A percentile compares a stretch with the other conserved stretches of the same genome.
phyloP scores from a whole-genome alignment of 1,140 invertebrate genomes.

The Phymastichus coffea region DNA sequence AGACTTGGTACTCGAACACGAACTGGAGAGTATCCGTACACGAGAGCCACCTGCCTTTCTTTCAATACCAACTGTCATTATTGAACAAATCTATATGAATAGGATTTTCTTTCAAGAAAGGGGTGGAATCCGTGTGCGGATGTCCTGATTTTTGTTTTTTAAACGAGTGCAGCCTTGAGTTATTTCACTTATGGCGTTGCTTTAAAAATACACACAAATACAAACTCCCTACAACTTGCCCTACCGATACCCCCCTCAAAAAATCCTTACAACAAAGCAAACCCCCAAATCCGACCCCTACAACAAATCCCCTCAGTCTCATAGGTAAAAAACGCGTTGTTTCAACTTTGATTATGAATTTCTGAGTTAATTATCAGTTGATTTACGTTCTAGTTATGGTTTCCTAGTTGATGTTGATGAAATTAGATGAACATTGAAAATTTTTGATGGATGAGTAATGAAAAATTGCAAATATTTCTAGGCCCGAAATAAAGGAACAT shows the following conservation, averaged over 20 bases:
- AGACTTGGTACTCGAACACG: conserved; percentile 49
- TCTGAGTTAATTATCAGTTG: conserved; percentile 17
- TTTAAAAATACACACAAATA: conserved; percentile 53
- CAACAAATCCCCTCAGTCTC: conserved; percentile 47
- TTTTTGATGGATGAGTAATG: background rate
- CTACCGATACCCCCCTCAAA: conserved; percentile 42
- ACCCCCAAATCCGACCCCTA: conserved; percentile 40
- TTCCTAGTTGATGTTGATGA: background rate
- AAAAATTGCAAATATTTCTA: background rate
- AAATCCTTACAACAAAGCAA: conserved; percentile 34
- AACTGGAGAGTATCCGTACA: conserved; percentile 45
- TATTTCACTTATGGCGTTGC: conserved; percentile 56
- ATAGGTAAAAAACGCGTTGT: conserved; percentile 51
- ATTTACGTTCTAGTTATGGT: background rate
- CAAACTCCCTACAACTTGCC: conserved; percentile 43
- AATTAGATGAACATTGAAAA: no score
- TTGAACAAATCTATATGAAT: background rate
- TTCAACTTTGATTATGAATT: conserved; percentile 52
- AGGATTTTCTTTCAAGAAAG: background rate
- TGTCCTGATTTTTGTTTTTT: conserved; percentile 46
- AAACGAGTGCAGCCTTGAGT: conserved; percentile 53
- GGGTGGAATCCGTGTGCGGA: conserved; percentile 30
- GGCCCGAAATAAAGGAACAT: background rate
- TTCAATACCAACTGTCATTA: background rate
- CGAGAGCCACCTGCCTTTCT: conserved; percentile 24